A percentile compares a stretch with the other conserved stretches of the same genome.
These are phyloP conservation scores for Andrena dorsata DNA, from an alignment of 2,888 invertebrate genomes.

Conservation along the genomic window DNA sequence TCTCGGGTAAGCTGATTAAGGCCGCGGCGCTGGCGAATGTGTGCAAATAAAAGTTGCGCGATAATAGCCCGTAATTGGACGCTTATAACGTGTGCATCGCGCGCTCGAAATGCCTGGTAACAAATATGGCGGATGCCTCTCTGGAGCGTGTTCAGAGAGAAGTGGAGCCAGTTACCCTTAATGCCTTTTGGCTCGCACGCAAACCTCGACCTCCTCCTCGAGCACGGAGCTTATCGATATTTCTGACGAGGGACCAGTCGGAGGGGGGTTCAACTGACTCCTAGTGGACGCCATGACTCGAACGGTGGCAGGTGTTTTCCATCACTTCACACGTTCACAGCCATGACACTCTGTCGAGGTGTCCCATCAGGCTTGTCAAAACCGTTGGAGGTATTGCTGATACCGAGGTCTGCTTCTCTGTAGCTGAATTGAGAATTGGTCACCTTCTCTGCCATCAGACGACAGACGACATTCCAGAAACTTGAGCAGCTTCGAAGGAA, in stretches of 20 bases:
- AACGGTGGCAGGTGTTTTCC: background rate
- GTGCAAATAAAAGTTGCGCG: constrained; percentile 28
- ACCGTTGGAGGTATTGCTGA: too few species aligned
- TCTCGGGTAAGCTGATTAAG: constrained; percentile 27
- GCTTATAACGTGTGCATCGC: constrained; percentile 1
- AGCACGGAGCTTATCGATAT: constrained; percentile 32
- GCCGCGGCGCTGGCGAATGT: background rate
- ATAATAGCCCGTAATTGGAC: constrained; percentile 33
- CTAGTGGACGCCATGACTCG: background rate
- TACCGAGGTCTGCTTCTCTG: too few species aligned
- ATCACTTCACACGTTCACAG: background rate
- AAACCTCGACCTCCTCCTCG: background rate
- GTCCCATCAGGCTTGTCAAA: too few species aligned
- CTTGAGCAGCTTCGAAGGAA: constrained; percentile 9
- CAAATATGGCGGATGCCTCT: constrained; percentile 26
- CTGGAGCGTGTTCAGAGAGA: constrained; percentile 13
- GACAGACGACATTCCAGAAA: too few species aligned
- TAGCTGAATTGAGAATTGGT: too few species aligned
- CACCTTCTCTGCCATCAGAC: too few species aligned
- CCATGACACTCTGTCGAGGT: too few species aligned
- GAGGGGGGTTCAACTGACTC: constrained; percentile 47
- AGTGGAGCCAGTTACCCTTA: constrained; percentile 31
- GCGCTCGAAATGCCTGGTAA: constrained; percentile 18
- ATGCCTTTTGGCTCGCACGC: constrained; percentile 23
- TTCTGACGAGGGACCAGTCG: constrained; percentile 37